Evolutionary conservation across 2,113 vertebrate species (phyloP).

Genomic region (Sinocyclocheilus grahami): DNA sequence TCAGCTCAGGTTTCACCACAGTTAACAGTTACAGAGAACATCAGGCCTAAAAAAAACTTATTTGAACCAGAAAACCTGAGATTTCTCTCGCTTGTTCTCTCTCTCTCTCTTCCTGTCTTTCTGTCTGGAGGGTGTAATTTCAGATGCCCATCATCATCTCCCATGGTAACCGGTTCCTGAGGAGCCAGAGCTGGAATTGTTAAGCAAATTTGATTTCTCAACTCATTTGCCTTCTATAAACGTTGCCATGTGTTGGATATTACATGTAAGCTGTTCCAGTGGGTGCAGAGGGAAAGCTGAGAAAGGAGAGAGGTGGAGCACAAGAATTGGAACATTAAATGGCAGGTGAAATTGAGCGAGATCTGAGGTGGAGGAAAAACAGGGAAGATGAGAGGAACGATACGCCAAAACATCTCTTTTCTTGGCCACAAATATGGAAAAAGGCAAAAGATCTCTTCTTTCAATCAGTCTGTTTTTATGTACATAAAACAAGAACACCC

Average conservation of each 20-base stretch:
- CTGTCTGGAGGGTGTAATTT: constrained; percentile 60
- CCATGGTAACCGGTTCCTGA: constrained; percentile 59
- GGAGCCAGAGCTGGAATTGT: constrained; percentile 60
- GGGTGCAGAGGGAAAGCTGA: constrained; percentile 54
- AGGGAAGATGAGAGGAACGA: constrained; percentile 30
- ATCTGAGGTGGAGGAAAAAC: not conserved
- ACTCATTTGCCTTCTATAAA: constrained; percentile 75
- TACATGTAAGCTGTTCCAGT: constrained; percentile 73
- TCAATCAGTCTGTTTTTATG: constrained; percentile 2
- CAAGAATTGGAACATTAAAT: not conserved
- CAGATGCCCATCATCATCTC: constrained; percentile 64
- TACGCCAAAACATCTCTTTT: constrained; percentile 59
- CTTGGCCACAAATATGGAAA: constrained; percentile 56
- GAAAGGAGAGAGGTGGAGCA: constrained; percentile 13
- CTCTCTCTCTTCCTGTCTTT: constrained; percentile 22
- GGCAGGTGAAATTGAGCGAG: constrained; percentile 23
- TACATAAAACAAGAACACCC: not conserved
- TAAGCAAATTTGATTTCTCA: constrained; percentile 77
- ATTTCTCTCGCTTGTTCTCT: not conserved
- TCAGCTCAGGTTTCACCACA: not conserved
- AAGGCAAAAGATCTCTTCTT: constrained; percentile 58
- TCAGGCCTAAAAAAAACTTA: not conserved
- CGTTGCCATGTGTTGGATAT: constrained; percentile 75
- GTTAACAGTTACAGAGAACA: not conserved
- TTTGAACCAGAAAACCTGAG: not conserved